Evolutionary conservation across 1,140 invertebrate genomes (phyloP).

Genomic region (Aphelenchoides avenae): DNA sequence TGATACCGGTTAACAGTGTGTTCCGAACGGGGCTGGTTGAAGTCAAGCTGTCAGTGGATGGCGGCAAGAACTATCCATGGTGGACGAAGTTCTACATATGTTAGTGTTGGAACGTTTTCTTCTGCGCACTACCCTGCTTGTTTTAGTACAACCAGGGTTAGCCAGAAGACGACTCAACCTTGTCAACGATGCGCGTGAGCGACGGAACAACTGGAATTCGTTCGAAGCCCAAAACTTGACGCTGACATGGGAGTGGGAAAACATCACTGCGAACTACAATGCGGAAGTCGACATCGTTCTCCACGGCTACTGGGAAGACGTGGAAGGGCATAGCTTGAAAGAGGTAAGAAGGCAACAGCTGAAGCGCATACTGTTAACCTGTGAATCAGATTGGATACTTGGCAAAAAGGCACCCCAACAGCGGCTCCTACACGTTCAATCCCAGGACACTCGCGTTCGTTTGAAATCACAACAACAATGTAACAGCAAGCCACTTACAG

Average conservation of each 20-base stretch:
- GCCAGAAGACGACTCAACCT: constrained; percentile 27
- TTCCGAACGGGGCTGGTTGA: constrained; percentile 79
- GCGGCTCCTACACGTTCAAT: constrained; percentile 33
- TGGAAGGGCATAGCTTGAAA: constrained; percentile 36
- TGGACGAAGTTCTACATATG: constrained; percentile 61
- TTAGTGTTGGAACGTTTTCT: constrained; percentile 23
- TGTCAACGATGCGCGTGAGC: constrained; percentile 35
- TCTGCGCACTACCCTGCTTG: constrained; percentile 3
- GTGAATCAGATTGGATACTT: constrained; percentile 36
- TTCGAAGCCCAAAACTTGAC: constrained; percentile 38
- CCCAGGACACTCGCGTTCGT: constrained; percentile 24
- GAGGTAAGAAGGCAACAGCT: constrained; percentile 19
- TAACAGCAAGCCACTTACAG: not conserved
- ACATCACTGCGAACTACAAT: constrained; percentile 42
- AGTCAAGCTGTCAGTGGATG: constrained; percentile 66
- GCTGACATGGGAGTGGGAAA: constrained; percentile 37
- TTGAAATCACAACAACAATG: not conserved
- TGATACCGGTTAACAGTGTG: constrained; percentile 39
- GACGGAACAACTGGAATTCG: constrained; percentile 38
- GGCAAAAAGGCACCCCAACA: constrained; percentile 33
- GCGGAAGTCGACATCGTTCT: constrained; percentile 29
- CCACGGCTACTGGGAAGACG: constrained; percentile 45
- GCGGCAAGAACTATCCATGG: constrained; percentile 74
- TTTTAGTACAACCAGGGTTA: constrained; percentile 41
- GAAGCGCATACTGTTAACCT: not conserved